Percentiles rank a stretch among this genome's conserved stretches.
Evolutionary conservation across 2,113 vertebrate species (phyloP).

Genomic region (Henicopernis longicauda): DNA sequence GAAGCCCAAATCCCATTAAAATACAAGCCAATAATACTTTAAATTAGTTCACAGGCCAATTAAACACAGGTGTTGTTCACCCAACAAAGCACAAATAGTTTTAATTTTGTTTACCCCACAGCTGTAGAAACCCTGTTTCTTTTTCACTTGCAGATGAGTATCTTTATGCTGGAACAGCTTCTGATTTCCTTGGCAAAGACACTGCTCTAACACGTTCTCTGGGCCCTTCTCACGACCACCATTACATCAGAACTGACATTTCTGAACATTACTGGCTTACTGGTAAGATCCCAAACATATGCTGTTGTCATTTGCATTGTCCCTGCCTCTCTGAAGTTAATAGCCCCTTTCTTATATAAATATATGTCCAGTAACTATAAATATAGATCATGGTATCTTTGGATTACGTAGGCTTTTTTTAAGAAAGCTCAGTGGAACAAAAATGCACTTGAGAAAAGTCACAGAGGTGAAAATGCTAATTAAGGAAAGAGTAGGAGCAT

Average conservation of each 20-base stretch:
- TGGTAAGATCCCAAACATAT: slow-evolving; percentile 74
- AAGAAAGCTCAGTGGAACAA: neutral
- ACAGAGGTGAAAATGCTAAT: slow-evolving; percentile 43
- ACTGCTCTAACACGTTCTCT: slow-evolving; percentile 92
- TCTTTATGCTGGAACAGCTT: slow-evolving; percentile 92
- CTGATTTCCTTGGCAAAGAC: slow-evolving; percentile 97
- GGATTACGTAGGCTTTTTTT: neutral
- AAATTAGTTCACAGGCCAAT: neutral
- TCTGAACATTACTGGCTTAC: slow-evolving; percentile 97
- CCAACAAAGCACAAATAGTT: neutral
- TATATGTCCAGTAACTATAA: slow-evolving; percentile 37
- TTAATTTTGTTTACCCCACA: neutral
- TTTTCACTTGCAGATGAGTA: slow-evolving; percentile 81
- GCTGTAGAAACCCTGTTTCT: slow-evolving; percentile 2
- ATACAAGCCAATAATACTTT: neutral
- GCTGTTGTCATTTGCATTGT: slow-evolving; percentile 16
- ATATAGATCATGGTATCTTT: slow-evolving; percentile 46
- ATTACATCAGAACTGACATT: slow-evolving; percentile 95
- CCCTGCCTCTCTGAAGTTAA: slow-evolving; percentile 9
- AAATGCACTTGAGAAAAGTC: slow-evolving; percentile 1
- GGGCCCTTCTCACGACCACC: slow-evolving; percentile 87
- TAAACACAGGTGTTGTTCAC: neutral
- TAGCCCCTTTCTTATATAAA: slow-evolving; percentile 30
- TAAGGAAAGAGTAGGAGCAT: neutral
- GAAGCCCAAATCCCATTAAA: neutral